phyloP scores from a whole-genome alignment of 53 echinoderm and acorn worm genomes.

The Patiria pectinifera region DNA sequence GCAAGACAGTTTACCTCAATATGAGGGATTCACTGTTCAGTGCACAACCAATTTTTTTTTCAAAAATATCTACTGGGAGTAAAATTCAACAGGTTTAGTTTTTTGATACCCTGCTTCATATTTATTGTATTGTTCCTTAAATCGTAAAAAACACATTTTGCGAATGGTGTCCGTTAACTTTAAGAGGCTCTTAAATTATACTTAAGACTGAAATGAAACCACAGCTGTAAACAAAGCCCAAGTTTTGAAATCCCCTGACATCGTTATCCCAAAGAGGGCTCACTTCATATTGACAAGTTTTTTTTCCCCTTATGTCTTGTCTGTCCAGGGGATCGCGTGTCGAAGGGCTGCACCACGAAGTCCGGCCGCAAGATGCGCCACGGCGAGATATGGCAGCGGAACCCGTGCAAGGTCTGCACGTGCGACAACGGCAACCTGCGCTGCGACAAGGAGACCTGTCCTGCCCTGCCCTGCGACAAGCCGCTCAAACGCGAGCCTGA shows the following conservation, averaged over 20 bases:
- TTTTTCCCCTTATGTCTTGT: background rate
- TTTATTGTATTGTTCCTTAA: no score
- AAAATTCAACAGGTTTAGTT: no score
- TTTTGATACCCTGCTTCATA: no score
- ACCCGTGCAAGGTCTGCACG: constrained; percentile 44
- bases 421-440: constrained; percentile 52
- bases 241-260: no score
- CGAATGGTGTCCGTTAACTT: no score
- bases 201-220: background rate
- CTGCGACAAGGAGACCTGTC: constrained; percentile 50
- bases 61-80: no score
- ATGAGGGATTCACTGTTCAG: no score
- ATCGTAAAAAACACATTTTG: no score
- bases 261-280: background rate
- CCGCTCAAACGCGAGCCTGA: constrained; percentile 51
- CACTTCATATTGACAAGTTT: background rate
- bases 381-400: constrained; percentile 18
- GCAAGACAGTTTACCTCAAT: background rate
- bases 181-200: no score
- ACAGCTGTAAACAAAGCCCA: background rate
- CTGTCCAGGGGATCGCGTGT: background rate
- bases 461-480: constrained; percentile 1
- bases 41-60: no score
- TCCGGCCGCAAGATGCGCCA: constrained; percentile 36
- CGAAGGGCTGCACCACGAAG: constrained; percentile 31